Evolutionary conservation across 2,113 vertebrate species (phyloP).

Genomic region (Prunella himalayana): DNA sequence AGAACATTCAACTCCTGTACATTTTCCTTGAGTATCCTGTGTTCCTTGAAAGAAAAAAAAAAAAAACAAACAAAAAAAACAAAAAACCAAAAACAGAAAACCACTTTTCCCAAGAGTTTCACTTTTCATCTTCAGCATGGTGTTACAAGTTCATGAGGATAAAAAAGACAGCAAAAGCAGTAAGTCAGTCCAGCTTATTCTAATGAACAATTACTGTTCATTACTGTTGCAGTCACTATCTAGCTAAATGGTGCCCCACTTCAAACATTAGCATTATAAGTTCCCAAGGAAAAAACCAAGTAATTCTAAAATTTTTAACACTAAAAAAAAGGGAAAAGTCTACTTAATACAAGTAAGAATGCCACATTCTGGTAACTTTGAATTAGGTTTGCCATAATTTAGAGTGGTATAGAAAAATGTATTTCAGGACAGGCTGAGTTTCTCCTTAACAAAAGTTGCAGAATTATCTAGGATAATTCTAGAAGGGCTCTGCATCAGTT

Average conservation of each 20-base stretch:
- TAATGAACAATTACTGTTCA: background rate
- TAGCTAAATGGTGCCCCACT: background rate
- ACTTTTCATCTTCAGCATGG: background rate
- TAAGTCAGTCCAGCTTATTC: background rate
- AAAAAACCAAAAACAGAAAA: background rate
- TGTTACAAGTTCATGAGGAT: background rate
- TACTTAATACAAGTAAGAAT: background rate
- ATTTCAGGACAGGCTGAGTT: background rate
- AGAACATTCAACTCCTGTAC: background rate
- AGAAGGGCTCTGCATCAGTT: background rate
- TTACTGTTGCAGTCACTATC: background rate
- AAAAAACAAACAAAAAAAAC: background rate
- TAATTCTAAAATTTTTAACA: background rate
- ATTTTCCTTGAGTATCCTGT: background rate
- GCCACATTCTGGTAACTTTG: background rate
- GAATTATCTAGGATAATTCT: background rate
- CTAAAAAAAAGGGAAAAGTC: background rate
- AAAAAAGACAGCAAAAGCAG: background rate
- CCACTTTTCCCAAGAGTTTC: background rate
- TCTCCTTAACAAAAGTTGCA: background rate
- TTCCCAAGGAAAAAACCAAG: background rate
- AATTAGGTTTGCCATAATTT: background rate
- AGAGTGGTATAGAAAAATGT: background rate
- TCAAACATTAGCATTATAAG: background rate
- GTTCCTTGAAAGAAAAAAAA: background rate